Evolutionary conservation across 2,113 vertebrate species (phyloP).

Genomic region (Heterochromis multidens): DNA sequence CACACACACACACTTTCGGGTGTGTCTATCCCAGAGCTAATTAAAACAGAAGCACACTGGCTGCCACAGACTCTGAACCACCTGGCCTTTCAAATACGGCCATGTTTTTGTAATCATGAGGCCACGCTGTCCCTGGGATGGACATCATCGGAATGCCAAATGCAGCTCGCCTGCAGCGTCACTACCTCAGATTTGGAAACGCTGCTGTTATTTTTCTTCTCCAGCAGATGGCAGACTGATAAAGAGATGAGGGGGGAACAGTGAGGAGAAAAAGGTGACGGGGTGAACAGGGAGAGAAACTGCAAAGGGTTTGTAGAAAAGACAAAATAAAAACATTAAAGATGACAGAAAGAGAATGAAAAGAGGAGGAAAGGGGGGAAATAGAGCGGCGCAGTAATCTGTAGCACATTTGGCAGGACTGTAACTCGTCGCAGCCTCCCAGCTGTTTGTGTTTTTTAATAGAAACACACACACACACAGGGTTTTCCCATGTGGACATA

Average conservation of each 20-base stretch:
- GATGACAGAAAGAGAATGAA: not conserved
- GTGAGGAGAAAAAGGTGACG: not conserved
- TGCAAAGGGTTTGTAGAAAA: not conserved
- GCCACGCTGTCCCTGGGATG: not conserved
- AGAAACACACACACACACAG: not conserved
- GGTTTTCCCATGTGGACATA: not conserved
- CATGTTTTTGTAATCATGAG: slow-evolving; percentile 27
- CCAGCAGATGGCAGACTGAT: slow-evolving; percentile 56
- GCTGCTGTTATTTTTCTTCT: not conserved
- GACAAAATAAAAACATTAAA: not conserved
- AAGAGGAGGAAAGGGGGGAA: not conserved
- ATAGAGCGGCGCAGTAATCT: not conserved
- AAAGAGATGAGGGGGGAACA: not conserved
- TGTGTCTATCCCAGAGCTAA: slow-evolving; percentile 14
- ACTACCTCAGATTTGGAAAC: not conserved
- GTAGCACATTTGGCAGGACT: not conserved
- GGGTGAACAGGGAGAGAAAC: not conserved
- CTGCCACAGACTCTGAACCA: slow-evolving; percentile 3
- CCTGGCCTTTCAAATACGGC: slow-evolving; percentile 11
- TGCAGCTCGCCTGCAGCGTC: not conserved
- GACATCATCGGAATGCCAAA: slow-evolving; percentile 16
- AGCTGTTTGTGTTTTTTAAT: not conserved
- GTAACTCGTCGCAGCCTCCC: not conserved
- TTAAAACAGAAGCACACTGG: not conserved
- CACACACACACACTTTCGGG: not conserved